Conservation (phyloP, 1,140 invertebrate species). For the Anoplolepis gracilipes region DNA sequence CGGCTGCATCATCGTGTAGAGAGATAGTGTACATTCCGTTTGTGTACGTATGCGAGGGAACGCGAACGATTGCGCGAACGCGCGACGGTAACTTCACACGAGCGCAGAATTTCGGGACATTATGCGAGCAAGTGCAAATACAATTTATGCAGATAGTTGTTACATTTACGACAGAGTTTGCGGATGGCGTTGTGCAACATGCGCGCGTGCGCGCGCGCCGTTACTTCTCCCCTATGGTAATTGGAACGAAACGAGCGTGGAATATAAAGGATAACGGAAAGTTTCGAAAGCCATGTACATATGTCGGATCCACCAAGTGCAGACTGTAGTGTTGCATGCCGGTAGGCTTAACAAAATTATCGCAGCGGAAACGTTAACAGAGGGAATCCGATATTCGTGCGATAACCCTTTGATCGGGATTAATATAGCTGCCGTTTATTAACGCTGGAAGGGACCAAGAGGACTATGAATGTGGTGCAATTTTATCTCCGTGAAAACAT, state of each 20-base stretch:
- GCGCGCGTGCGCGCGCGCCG: neutral
- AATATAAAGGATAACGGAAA: slow-evolving; percentile 23
- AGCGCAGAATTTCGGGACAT: slow-evolving; percentile 25
- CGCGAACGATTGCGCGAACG: slow-evolving; percentile 26
- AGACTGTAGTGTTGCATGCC: neutral
- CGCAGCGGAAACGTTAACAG: neutral
- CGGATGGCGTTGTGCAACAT: neutral
- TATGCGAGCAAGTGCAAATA: slow-evolving; percentile 31
- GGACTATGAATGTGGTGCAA: neutral
- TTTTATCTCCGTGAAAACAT: slow-evolving; percentile 12
- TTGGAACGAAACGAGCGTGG: slow-evolving; percentile 3
- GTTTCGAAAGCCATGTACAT: neutral
- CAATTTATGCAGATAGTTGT: slow-evolving; percentile 47
- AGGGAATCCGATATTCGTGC: neutral
- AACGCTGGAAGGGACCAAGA: neutral
- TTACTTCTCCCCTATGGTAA: slow-evolving; percentile 13
- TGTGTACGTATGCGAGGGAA: slow-evolving; percentile 1
- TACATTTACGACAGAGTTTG: slow-evolving; percentile 14
- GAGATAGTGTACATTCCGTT: slow-evolving; percentile 10
- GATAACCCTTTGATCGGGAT: neutral
- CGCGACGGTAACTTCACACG: slow-evolving; percentile 3
- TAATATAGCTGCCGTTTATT: slow-evolving; percentile 2
- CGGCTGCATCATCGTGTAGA: neutral
- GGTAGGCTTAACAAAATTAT: neutral
- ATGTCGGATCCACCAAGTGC: neutral